Evolutionary conservation across 2,888 invertebrate species (phyloP).

Genomic region (Carpatolechia fugitivella): DNA sequence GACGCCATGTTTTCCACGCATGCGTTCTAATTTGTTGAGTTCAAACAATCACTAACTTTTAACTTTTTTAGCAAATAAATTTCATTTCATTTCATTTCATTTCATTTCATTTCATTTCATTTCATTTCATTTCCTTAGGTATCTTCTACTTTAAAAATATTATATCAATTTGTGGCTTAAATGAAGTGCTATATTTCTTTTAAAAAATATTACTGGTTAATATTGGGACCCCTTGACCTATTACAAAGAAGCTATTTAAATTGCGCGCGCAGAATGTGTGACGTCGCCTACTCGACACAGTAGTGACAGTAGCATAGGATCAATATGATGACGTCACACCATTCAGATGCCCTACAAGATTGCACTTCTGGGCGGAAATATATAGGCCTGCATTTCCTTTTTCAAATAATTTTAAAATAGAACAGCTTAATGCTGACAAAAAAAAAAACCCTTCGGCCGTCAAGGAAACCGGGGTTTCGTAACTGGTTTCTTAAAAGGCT

Average conservation of each 20-base stretch:
- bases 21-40: conserved; percentile 55
- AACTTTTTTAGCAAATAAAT: no score
- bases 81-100: no score
- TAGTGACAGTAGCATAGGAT: conserved; percentile 40
- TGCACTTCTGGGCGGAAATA: conserved; percentile 37
- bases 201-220: background rate
- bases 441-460: no score
- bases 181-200: background rate
- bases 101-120: background rate
- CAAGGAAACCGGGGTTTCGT: no score
- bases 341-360: conserved; percentile 47
- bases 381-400: conserved; percentile 26
- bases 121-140: background rate
- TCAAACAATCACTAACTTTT: conserved; percentile 60
- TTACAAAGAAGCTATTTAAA: background rate
- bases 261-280: conserved; percentile 45
- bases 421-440: no score
- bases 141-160: background rate
- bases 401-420: conserved; percentile 13
- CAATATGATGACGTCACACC: conserved; percentile 72
- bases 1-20: conserved; percentile 71
- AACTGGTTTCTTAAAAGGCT: no score
- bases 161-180: background rate
- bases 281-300: conserved; percentile 31
- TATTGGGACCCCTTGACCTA: background rate